phyloP scores from a whole-genome alignment of 2,113 vertebrate species.

The Sebastes schlegelii region DNA sequence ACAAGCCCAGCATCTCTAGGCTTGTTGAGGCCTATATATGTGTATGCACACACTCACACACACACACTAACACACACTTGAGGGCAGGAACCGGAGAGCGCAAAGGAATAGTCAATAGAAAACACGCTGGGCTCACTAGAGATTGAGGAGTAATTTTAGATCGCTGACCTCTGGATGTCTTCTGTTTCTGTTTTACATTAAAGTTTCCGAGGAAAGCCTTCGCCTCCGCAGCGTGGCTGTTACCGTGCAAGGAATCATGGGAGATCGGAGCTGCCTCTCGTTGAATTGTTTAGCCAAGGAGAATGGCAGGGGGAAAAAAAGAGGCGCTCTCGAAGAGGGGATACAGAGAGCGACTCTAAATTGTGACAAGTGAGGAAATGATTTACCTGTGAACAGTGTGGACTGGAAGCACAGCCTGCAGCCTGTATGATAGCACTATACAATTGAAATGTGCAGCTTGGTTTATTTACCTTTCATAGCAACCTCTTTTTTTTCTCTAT shows the following conservation, averaged over 20 bases:
- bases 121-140: conserved; percentile 82
- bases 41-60: conserved; percentile 28
- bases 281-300: conserved; percentile 51
- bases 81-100: conserved; percentile 84
- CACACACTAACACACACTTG: conserved; percentile 47
- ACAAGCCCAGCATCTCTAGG: conserved; percentile 86
- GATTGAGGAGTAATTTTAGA: conserved; percentile 82
- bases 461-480: conserved; percentile 66
- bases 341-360: conserved; percentile 45
- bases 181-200: conserved; percentile 82
- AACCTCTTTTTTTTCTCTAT: conserved; percentile 7
- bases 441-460: conserved; percentile 38
- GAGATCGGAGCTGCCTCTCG: conserved; percentile 51
- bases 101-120: conserved; percentile 82
- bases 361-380: conserved; percentile 37
- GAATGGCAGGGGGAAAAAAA: conserved; percentile 21
- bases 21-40: conserved; percentile 82
- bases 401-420: conserved; percentile 43
- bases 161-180: conserved; percentile 79
- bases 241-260: conserved; percentile 70
- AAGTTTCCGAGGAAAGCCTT: conserved; percentile 68
- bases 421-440: conserved; percentile 41
- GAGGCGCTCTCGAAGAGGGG: conserved; percentile 33
- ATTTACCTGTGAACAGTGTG: conserved; percentile 61
- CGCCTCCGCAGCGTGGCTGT: conserved; percentile 47